A percentile compares a stretch with the other conserved stretches of the same genome.
These are phyloP conservation scores for Ia io DNA, from an alignment of 2,113 vertebrate genomes.

Conservation along the genomic window DNA sequence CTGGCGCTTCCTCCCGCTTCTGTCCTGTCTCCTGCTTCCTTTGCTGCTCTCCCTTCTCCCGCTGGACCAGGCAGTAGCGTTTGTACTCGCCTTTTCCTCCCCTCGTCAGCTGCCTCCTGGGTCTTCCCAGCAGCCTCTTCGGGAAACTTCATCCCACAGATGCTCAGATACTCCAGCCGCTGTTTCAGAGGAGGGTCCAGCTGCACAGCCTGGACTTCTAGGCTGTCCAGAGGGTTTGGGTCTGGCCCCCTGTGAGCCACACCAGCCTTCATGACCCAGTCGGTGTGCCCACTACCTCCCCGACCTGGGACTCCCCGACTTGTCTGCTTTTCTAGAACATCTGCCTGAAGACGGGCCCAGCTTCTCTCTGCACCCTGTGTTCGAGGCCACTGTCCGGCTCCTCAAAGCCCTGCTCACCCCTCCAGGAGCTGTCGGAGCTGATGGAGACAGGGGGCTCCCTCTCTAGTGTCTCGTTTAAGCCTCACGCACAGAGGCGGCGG, in stretches of 20 bases:
- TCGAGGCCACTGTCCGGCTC: background rate
- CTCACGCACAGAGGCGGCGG: rapidly evolving
- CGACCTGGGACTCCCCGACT: rapidly evolving
- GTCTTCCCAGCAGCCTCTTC: background rate
- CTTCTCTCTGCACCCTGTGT: background rate
- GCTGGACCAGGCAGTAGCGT: background rate
- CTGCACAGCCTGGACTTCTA: background rate
- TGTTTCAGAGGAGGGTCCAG: background rate
- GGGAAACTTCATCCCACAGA: background rate
- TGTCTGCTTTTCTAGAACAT: background rate
- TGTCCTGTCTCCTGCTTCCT: rapidly evolving
- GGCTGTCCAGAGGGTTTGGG: background rate
- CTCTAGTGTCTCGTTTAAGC: rapidly evolving
- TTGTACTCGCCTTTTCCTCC: no score
- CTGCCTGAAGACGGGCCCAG: background rate
- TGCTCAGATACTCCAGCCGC: no score
- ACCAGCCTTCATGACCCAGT: rapidly evolving
- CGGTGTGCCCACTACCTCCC: rapidly evolving
- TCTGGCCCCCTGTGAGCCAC: background rate
- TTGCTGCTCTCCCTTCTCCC: rapidly evolving
- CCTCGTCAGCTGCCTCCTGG: no score
- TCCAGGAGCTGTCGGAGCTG: background rate
- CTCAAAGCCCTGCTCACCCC: background rate
- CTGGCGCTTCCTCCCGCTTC: background rate
- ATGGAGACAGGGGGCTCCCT: no score